Conservation (phyloP, 2,113 vertebrate species). For the Anhinga rufa region DNA sequence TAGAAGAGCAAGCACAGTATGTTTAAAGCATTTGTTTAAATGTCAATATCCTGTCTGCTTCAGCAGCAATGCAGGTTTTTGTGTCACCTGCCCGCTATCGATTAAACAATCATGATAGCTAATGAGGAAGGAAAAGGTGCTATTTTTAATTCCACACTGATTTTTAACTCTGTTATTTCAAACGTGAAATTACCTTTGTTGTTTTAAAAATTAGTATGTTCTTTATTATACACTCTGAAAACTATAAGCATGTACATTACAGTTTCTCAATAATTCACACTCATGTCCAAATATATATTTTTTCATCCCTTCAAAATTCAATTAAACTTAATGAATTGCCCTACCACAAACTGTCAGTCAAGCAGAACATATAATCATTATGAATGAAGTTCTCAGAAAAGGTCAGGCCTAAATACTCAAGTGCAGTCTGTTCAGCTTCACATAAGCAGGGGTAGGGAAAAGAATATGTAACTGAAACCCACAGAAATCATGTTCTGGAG, state of each 20-base stretch:
- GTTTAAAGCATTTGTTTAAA: constrained; percentile 38
- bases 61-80: neutral
- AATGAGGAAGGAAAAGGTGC: constrained; percentile 7
- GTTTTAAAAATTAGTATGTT: neutral
- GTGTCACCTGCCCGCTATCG: neutral
- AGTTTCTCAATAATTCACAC: neutral
- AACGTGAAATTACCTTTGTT: neutral
- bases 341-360: constrained; percentile 8
- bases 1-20: constrained; percentile 4
- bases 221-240: neutral
- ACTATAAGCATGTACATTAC: neutral
- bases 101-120: constrained; percentile 21
- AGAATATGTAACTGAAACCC: neutral
- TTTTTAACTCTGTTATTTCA: neutral
- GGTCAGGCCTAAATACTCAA: neutral
- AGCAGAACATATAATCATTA: constrained; percentile 6
- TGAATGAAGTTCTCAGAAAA: constrained; percentile 2
- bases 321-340: constrained; percentile 32
- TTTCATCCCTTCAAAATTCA: constrained; percentile 10
- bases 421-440: neutral
- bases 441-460: neutral
- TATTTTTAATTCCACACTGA: neutral
- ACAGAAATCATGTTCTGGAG: neutral
- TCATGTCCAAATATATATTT: neutral
- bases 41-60: constrained; percentile 30